Percentiles rank a stretch among this genome's conserved stretches.
These are phyloP conservation scores for Himalopsyche phryganea DNA, from an alignment of 1,140 invertebrate genomes.

Conservation along the genomic window DNA sequence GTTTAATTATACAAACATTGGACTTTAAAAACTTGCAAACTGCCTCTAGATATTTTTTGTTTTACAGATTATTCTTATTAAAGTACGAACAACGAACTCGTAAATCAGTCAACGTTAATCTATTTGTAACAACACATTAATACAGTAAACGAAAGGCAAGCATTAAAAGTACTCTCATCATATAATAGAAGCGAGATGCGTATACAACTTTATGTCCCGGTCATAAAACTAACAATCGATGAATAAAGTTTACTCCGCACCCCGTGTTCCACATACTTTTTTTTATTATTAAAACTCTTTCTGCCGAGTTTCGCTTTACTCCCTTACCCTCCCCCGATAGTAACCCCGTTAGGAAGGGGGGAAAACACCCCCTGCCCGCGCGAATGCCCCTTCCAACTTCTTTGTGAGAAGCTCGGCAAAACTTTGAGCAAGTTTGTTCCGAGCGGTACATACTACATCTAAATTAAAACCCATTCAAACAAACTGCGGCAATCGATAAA, in stretches of 20 bases:
- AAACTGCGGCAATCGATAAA: slow-evolving; percentile 31
- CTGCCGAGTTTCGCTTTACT: slow-evolving; percentile 37
- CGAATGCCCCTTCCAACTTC: slow-evolving; percentile 42
- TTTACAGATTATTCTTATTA: no score
- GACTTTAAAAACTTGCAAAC: no score
- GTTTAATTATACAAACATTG: no score
- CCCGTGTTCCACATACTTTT: slow-evolving; percentile 18
- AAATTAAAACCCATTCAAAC: slow-evolving; percentile 15
- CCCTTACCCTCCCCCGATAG: neutral
- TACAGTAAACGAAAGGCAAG: no score
- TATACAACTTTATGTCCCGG: slow-evolving; percentile 1
- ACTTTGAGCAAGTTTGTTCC: slow-evolving; percentile 52
- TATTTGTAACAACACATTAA: no score
- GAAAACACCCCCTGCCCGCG: slow-evolving; percentile 14
- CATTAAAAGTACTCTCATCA: no score
- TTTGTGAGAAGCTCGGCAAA: slow-evolving; percentile 52
- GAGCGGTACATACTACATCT: slow-evolving; percentile 36
- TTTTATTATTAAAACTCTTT: slow-evolving; percentile 29
- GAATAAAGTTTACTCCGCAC: slow-evolving; percentile 16
- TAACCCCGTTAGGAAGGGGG: slow-evolving; percentile 25
- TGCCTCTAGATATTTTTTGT: no score
- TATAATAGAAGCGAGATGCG: no score
- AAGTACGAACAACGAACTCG: no score
- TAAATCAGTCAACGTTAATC: no score
- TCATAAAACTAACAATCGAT: slow-evolving; percentile 23